These are phyloP conservation scores for Antitype chi DNA, from an alignment of 2,888 invertebrate genomes.

Conservation along the genomic window DNA sequence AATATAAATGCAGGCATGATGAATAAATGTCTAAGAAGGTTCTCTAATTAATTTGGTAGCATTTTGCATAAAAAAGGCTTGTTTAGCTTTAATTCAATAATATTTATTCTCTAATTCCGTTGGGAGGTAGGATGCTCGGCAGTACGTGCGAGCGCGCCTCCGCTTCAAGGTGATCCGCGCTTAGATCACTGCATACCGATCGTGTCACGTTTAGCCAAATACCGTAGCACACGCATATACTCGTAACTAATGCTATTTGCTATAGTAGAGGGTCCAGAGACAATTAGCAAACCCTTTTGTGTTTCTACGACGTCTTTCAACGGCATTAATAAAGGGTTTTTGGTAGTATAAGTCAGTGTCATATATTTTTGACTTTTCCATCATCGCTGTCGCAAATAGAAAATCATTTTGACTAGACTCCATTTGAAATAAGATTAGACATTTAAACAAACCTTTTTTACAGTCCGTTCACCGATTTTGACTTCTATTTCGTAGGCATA, in stretches of 20 bases:
- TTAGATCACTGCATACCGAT: constrained; percentile 74
- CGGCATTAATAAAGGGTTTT: background rate
- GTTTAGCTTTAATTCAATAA: background rate
- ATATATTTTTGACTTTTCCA: too few species aligned
- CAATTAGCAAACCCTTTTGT: background rate
- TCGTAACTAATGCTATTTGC: constrained; percentile 20
- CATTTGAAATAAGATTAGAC: too few species aligned
- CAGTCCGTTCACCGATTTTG: too few species aligned
- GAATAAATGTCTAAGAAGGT: background rate
- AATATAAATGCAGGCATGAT: background rate
- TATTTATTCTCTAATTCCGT: constrained; percentile 18
- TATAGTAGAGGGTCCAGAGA: background rate
- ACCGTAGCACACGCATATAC: constrained; percentile 43
- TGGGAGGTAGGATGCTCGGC: constrained; percentile 42
- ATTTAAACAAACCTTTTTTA: too few species aligned
- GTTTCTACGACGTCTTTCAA: background rate
- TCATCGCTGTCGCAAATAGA: background rate
- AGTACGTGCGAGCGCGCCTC: constrained; percentile 72
- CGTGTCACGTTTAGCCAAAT: constrained; percentile 75
- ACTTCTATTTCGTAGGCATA: too few species aligned
- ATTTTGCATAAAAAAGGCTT: background rate
- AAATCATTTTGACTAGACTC: too few species aligned
- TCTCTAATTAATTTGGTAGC: background rate
- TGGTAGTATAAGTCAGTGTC: background rate
- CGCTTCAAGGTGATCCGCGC: constrained; percentile 78